Conservation (phyloP, 2,888 invertebrate genomes). For the Pristionchus japonicus region DNA sequence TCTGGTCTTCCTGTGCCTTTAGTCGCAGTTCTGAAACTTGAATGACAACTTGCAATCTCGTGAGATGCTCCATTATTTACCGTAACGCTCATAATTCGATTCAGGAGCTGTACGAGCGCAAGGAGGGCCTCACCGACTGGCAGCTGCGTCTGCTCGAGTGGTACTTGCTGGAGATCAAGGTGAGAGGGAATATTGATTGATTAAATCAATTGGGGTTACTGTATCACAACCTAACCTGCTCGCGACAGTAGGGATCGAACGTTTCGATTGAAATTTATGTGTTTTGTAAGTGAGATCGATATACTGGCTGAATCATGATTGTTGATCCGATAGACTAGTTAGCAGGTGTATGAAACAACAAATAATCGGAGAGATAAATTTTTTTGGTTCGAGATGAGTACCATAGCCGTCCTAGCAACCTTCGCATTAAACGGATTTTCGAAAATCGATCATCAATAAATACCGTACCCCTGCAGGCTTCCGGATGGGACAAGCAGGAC, state of each 20-base stretch:
- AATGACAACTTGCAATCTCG: neutral
- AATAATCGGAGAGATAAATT: no score
- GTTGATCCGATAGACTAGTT: no score
- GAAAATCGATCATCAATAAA: neutral
- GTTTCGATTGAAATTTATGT: no score
- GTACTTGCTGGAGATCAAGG: conserved; percentile 56
- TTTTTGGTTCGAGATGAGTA: no score
- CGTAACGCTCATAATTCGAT: conserved; percentile 35
- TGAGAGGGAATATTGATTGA: neutral
- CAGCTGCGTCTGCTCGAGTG: conserved; percentile 70
- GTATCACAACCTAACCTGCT: no score
- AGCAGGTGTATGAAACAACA: no score
- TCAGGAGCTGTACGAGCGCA: conserved; percentile 63
- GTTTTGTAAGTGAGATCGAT: no score
- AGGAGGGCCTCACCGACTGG: conserved; percentile 67
- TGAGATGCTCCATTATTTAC: neutral
- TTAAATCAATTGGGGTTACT: neutral
- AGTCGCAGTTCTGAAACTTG: no score
- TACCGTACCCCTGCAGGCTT: conserved; percentile 53
- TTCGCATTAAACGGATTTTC: neutral
- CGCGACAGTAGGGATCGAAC: no score
- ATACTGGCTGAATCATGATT: no score
- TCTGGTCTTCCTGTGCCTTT: no score
- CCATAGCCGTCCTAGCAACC: no score
- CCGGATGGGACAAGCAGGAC: conserved; percentile 67